These are phyloP conservation scores for Acestrorhynchus altus DNA, from an alignment of 2,797 vertebrate genomes.

Conservation along the genomic window DNA sequence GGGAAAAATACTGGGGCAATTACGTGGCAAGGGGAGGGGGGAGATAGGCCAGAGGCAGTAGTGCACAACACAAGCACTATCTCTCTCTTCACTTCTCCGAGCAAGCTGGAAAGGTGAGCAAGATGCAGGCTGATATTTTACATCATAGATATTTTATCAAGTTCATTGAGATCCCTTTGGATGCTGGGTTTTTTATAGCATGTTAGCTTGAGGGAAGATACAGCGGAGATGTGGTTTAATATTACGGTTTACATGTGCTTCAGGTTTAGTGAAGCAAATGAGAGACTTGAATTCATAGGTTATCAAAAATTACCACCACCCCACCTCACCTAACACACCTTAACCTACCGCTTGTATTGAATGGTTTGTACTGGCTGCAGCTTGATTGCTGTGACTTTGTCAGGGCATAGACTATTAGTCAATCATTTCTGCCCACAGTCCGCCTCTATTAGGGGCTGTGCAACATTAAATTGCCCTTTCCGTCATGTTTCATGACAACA, in stretches of 20 bases:
- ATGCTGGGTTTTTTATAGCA: constrained; percentile 29
- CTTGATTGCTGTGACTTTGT: constrained; percentile 23
- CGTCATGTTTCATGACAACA: constrained; percentile 48
- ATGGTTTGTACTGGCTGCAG: neutral
- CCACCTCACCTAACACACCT: too few relatives aligned
- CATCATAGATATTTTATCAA: constrained; percentile 49
- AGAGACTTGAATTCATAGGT: constrained; percentile 3
- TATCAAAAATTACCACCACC: constrained; percentile 6
- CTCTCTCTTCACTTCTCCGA: constrained; percentile 33
- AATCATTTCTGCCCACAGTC: constrained; percentile 27
- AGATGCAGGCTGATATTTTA: constrained; percentile 45
- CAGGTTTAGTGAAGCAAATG: neutral
- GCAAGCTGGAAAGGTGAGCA: constrained; percentile 36
- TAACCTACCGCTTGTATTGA: neutral
- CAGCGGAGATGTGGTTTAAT: neutral
- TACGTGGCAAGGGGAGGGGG: constrained; percentile 51
- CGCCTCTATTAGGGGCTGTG: constrained; percentile 29
- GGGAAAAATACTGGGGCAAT: constrained; percentile 55
- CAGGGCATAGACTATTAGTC: constrained; percentile 34
- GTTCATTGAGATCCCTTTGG: constrained; percentile 8
- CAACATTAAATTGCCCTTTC: constrained; percentile 42
- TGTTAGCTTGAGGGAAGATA: constrained; percentile 23
- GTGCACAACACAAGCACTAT: constrained; percentile 39
- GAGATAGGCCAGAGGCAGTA: constrained; percentile 37
- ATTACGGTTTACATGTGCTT: constrained; percentile 22